Base-by-base conservation (phyloP, 2,113 vertebrate species). In the Mirounga angustirostris region DNA sequence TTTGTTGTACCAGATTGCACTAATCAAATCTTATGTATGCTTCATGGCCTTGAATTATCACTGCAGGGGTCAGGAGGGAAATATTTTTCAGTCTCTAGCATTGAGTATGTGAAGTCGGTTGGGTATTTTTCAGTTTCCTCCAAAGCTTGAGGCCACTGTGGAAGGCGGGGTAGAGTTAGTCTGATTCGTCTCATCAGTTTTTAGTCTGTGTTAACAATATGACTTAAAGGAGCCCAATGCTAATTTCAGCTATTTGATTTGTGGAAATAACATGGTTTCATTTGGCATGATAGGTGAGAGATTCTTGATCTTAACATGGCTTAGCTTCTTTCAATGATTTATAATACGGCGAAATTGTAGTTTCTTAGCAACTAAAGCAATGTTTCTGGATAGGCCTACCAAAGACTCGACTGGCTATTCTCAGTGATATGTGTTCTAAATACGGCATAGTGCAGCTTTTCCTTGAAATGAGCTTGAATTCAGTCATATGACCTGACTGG, bases 311-410 rank as follows among this genome's bases (percentile, higher is more conserved):
- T 94, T 93, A 92, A 86, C 84, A 87, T 94, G 96, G 59, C 95
- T n/a, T 98, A 98, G 97, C 92, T 98, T 92, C 94, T 98, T 97
- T 95, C 97, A 96, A 80, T 98, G 93, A 98, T 98, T 98, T 98
- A 97, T 98, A 98, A 98, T 98, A 98, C 95, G 92, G 94, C 96
- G 89, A 98, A 98, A 59, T 97, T 97, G 79, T 98, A 98, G 98
- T 99, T 99, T 98, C 98, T 98, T 99, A 99, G 98, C 98, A 99
- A 98, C 98, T 98, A 67, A 94, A 97, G 95, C 85, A 91, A 96
- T 95, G 95, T 95, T 97, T 96, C 96, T 97, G 98, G 96, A 98
- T 98, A 98, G 98, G 94, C 94, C 96, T 88, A n/a, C 74, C 52
- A 85, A 95, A 97, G 95, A 94, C 46, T 97, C 78, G 80, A 54